phyloP scores from a whole-genome alignment of 2,888 invertebrate genomes.

The Noctua comes region DNA sequence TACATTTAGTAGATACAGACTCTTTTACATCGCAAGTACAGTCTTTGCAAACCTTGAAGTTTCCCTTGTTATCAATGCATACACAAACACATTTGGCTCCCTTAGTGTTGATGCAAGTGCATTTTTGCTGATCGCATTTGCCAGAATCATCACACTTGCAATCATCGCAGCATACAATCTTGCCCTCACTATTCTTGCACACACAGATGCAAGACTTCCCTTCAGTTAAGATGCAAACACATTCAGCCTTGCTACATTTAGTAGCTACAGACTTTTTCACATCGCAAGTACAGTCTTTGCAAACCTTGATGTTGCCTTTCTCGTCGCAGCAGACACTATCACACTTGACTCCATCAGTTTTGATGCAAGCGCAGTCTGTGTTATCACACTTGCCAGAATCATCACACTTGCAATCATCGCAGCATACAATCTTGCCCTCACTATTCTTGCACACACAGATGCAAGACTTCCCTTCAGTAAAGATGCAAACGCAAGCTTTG shows the following conservation, averaged over 20 bases:
- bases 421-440: neutral
- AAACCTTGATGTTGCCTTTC: slow-evolving; percentile 39
- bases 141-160: slow-evolving; percentile 59
- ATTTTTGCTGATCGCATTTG: slow-evolving; percentile 18
- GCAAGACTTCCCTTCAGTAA: slow-evolving; percentile 6
- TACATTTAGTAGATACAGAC: slow-evolving; percentile 39
- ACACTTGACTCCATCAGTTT: slow-evolving; percentile 51
- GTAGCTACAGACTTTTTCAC: slow-evolving; percentile 7
- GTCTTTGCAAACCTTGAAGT: slow-evolving; percentile 36
- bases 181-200: slow-evolving; percentile 30
- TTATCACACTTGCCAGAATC: slow-evolving; percentile 33
- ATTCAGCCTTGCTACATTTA: slow-evolving; percentile 14
- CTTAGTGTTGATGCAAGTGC: slow-evolving; percentile 61
- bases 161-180: slow-evolving; percentile 59
- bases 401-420: slow-evolving; percentile 32
- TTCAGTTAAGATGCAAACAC: slow-evolving; percentile 69
- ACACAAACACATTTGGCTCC: slow-evolving; percentile 49
- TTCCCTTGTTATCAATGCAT: slow-evolving; percentile 45
- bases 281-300: slow-evolving; percentile 50
- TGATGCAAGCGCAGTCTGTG: slow-evolving; percentile 71
- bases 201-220: slow-evolving; percentile 48
- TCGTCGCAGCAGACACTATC: slow-evolving; percentile 52
- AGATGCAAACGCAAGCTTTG: slow-evolving; percentile 70
- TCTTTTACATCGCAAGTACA: slow-evolving; percentile 31
- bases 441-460: slow-evolving; percentile 18